Evolutionary conservation across 2,797 vertebrate species (phyloP), one percentile per base, ranked within the genome.

Genomic region (Sebastes minor): DNA sequence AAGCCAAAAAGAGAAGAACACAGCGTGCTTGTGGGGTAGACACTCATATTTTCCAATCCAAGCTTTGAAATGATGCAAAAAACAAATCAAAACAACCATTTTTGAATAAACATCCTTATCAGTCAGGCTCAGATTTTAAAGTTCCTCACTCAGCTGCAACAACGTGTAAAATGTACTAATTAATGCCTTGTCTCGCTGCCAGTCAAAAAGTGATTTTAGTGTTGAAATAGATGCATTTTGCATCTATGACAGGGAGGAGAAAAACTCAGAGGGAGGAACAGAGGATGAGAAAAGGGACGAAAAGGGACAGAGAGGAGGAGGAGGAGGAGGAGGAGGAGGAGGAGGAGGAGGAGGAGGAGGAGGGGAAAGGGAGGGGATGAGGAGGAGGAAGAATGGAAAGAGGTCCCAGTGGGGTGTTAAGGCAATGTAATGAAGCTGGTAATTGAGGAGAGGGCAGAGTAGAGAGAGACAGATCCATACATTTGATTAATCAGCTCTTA

Each of bases 401-500:
- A 87, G 83, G 89, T 93, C 89, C 92, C 93, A 90, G 89, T 76
- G 91, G 93, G 89, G 91, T 92, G 93, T 94, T 95, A 92, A 94
- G 93, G 92, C 91, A 91, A 91, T 87, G 93, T 94, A 95, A 94
- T 95, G 91, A 95, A 94, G 94, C 93, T 94, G 92, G 93, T 95
- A 95, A 95, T 94, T 94, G 94, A 94, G 89, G 89, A 92, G 91
- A 93, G 89, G 90, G 90, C 90, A 90, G 91, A 89, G 88, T 90
- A 92, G 88, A 87, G 89, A 90, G 89, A 93, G 91, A 86, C 89
- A 87, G 94, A 95, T 95, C 94, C 87, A 95, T 95, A 92, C 86
- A 75, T 93, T 92, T 95, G 93, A 96, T 95, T 95, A 93, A 96
- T 95, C 94, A 94, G 94, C 92, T 93, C 93, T 94, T 84, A 94